These are phyloP conservation scores for Esox masquinongy DNA, from an alignment of 2,797 vertebrate species.

Conservation along the genomic window DNA sequence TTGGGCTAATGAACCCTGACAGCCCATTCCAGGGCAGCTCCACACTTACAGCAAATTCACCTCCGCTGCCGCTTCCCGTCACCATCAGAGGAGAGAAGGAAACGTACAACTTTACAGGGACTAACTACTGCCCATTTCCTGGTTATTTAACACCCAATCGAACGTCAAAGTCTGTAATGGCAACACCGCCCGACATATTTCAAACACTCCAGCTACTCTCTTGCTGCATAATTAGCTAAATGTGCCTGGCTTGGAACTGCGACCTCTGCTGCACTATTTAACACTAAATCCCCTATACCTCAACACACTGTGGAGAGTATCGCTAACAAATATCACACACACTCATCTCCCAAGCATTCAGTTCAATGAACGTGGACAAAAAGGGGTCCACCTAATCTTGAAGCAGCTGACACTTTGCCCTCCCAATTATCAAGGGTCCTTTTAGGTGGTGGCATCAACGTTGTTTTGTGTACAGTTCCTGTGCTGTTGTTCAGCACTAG, in stretches of 20 bases:
- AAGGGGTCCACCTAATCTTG: too few relatives aligned
- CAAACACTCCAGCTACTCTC: slow-evolving; percentile 42
- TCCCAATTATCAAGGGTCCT: too few relatives aligned
- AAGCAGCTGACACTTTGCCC: too few relatives aligned
- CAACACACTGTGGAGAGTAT: slow-evolving; percentile 1
- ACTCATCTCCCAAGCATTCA: neutral
- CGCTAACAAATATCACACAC: slow-evolving; percentile 1
- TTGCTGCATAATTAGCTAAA: slow-evolving; percentile 49
- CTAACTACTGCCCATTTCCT: slow-evolving; percentile 75
- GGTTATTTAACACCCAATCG: slow-evolving; percentile 78
- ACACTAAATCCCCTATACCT: neutral
- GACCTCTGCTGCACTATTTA: slow-evolving; percentile 13
- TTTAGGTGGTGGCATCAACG: too few relatives aligned
- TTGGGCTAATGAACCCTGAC: slow-evolving; percentile 80
- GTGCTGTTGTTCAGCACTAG: too few relatives aligned
- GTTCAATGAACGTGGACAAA: neutral
- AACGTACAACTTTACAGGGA: slow-evolving; percentile 73
- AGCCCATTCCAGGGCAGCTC: slow-evolving; percentile 74
- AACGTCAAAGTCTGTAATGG: slow-evolving; percentile 64
- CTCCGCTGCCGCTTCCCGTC: slow-evolving; percentile 58
- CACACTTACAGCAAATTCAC: slow-evolving; percentile 72
- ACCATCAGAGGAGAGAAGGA: slow-evolving; percentile 50
- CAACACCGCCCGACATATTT: slow-evolving; percentile 46
- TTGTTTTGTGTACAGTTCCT: too few relatives aligned
- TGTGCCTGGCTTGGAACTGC: slow-evolving; percentile 13